These are phyloP conservation scores for Galeopsomyia nigrocyanea DNA, from an alignment of 2,888 invertebrate genomes.

Conservation along the genomic window DNA sequence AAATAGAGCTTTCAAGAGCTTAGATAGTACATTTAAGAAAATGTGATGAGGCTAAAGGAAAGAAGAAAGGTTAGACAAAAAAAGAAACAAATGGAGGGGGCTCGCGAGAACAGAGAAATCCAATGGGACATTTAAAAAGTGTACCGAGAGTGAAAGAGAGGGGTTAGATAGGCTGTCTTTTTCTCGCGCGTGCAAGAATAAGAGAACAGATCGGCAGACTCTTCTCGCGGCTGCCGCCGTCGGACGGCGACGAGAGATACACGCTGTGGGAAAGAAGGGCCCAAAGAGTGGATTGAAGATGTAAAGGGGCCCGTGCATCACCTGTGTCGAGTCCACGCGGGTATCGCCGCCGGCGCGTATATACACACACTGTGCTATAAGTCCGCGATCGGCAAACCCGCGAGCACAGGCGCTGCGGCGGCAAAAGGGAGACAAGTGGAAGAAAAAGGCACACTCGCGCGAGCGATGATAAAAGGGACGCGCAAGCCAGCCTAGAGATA, in stretches of 20 bases:
- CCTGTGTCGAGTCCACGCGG: conserved; percentile 60
- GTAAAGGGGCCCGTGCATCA: conserved; percentile 61
- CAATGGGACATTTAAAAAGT: conserved; percentile 40
- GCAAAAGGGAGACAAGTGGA: conserved; percentile 23
- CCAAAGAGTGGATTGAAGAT: conserved; percentile 59
- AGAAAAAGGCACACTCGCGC: conserved; percentile 8
- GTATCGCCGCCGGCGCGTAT: conserved; percentile 58
- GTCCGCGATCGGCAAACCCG: conserved; percentile 34
- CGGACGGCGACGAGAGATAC: conserved; percentile 26
- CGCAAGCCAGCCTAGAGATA: not conserved
- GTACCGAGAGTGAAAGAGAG: conserved; percentile 4
- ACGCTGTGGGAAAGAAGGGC: conserved; percentile 59
- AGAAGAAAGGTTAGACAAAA: not conserved
- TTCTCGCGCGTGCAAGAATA: conserved; percentile 43
- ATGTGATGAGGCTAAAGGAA: conserved; percentile 36
- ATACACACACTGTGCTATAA: conserved; percentile 16
- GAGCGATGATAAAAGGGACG: conserved; percentile 42
- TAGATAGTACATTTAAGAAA: conserved; percentile 42
- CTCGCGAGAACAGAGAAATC: conserved; percentile 42
- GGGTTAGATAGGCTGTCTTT: conserved; percentile 45
- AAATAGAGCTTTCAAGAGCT: conserved; percentile 49
- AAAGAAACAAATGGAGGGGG: conserved; percentile 5
- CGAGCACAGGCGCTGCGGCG: not conserved
- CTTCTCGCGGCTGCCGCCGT: conserved; percentile 30
- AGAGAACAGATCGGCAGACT: conserved; percentile 45